Conservation (phyloP, 2,113 vertebrate genomes). For the Pseudopipra pipra region DNA sequence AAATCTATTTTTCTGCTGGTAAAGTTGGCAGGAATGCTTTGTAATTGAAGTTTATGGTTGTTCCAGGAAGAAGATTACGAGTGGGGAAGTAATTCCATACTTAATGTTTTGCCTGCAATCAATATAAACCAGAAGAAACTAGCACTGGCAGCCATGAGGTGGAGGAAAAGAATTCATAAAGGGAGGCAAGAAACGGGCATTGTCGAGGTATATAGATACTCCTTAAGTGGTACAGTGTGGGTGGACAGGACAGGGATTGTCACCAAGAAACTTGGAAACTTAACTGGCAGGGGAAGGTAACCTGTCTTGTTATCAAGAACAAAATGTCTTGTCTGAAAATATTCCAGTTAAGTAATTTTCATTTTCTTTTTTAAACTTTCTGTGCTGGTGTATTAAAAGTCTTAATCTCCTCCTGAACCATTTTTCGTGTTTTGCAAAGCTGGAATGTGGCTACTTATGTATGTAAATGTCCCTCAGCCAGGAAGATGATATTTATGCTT, state of each 20-base stretch:
- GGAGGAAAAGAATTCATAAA: slow-evolving; percentile 87
- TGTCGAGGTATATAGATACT: slow-evolving; percentile 6
- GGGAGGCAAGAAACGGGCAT: slow-evolving; percentile 70
- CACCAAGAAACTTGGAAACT: not conserved
- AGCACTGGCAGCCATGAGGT: slow-evolving; percentile 90
- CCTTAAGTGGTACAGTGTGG: not conserved
- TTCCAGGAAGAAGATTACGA: slow-evolving; percentile 94
- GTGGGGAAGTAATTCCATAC: slow-evolving; percentile 90
- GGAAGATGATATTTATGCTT: not conserved
- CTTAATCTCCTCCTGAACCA: not conserved
- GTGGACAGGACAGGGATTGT: not conserved
- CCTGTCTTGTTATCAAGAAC: not conserved
- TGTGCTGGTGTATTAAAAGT: not conserved
- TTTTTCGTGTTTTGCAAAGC: not conserved
- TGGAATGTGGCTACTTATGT: not conserved
- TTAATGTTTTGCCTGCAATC: slow-evolving; percentile 85
- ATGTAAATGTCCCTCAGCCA: not conserved
- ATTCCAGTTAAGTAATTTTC: not conserved
- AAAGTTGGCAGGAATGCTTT: not conserved
- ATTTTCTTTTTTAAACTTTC: not conserved
- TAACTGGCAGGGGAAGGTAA: not conserved
- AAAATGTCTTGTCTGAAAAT: not conserved
- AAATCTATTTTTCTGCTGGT: not conserved
- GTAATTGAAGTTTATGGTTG: not conserved
- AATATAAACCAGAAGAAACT: slow-evolving; percentile 86